Conservation (phyloP, 2,888 invertebrate genomes). For the Athripsodes cinereus region DNA sequence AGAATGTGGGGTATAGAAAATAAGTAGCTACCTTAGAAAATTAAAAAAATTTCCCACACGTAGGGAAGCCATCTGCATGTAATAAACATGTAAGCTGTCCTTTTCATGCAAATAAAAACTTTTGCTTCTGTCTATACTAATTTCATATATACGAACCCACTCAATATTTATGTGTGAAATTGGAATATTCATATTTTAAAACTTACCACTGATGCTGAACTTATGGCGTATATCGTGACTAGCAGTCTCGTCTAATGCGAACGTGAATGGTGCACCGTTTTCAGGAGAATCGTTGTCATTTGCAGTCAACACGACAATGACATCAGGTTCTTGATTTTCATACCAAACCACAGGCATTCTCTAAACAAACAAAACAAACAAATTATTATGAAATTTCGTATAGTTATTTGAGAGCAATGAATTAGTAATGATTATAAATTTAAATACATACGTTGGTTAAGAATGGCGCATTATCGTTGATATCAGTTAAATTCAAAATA, state of each 20-base stretch:
- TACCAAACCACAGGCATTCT: slow-evolving; percentile 68
- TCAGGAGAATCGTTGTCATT: slow-evolving; percentile 74
- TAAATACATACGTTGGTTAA: slow-evolving; percentile 65
- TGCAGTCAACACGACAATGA: slow-evolving; percentile 64
- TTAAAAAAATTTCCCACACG: too few species aligned
- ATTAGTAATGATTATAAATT: too few species aligned
- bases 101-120: too few species aligned
- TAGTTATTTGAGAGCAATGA: too few species aligned
- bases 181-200: too few species aligned
- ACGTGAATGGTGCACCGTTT: slow-evolving; percentile 83
- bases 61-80: too few species aligned
- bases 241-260: slow-evolving; percentile 60
- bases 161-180: too few species aligned
- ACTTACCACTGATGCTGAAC: slow-evolving; percentile 62
- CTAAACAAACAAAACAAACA: slow-evolving; percentile 27
- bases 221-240: slow-evolving; percentile 62
- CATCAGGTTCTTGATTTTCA: slow-evolving; percentile 68
- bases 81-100: too few species aligned
- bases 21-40: too few species aligned
- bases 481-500: slow-evolving; percentile 65
- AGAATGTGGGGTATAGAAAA: too few species aligned
- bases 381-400: not conserved
- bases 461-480: slow-evolving; percentile 93
- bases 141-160: too few species aligned
- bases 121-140: too few species aligned